Base-by-base conservation (phyloP, 30 jellyfish, hydroid and myxozoan genomes). In the Calvadosia cruxmelitensis region DNA sequence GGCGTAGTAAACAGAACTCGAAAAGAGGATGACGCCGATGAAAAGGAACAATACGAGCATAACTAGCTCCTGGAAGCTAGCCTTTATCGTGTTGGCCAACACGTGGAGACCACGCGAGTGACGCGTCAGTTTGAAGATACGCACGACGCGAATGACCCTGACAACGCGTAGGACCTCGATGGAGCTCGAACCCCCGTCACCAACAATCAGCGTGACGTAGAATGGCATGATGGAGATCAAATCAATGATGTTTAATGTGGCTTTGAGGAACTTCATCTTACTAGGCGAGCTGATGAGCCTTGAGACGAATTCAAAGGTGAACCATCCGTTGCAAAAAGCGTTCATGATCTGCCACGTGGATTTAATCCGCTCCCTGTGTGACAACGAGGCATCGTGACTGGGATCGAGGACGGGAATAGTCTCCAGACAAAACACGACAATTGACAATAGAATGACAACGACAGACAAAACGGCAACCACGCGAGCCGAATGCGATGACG, bases 21-120 rank as follows among this genome's bases (percentile, higher is more conserved):
- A 77, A 74, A 89, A 89, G 7, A 89, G 80, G 0, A 89, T 89
- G 32, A 82, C 95, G 1, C 93, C 98, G 5, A 89, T 89, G 68
- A 79, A 74, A 29, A 89, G 83, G 68, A 89, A 89, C 82, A 89
- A 36, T 1, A 89, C 94, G 29, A 89, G 69, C 98, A 89, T 89
- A 31, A 82, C 89, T 24, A 89, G 85, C 72, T 89, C 98, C 42
- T 89, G 95, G 32, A 80, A 52, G 68, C 98, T 89, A n/a, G 98
- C 93, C 66, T 71, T 84, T 13, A 89, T 80, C 52, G 98, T 89
- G 81, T 68, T 89, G 66, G 93, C 98, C 28, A 89, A 82, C 2
- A 89, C 78, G 64, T 89, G 98, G 27, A 89, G 91, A 20, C 98
- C 98, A 48, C 98, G 86, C 71, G 98, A 82, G 66, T 89, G 98